These are phyloP conservation scores for Potorous gilbertii DNA, from an alignment of 2,797 vertebrate genomes.

Conservation along the genomic window DNA sequence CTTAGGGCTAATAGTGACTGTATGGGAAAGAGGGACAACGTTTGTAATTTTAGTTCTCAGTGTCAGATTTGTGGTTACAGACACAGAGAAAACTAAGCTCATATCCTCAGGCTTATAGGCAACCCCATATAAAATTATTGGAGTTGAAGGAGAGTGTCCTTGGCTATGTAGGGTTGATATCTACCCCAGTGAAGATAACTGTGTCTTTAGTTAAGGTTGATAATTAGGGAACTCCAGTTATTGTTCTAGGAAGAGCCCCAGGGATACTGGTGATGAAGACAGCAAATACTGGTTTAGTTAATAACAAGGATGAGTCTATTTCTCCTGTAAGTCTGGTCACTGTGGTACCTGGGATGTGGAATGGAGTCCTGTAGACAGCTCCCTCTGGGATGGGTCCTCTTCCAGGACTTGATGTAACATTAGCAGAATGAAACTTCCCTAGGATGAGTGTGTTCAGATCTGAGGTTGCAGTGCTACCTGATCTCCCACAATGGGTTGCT, in stretches of 20 bases:
- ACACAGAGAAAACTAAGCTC: fast-evolving
- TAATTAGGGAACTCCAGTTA: no score
- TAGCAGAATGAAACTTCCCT: neutral
- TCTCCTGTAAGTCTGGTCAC: neutral
- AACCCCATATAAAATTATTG: neutral
- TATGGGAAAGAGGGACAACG: neutral
- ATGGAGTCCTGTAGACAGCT: neutral
- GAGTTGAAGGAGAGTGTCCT: neutral
- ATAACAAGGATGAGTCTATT: neutral
- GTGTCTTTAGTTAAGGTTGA: neutral
- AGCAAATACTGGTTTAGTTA: neutral
- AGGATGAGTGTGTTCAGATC: neutral
- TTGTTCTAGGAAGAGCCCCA: neutral
- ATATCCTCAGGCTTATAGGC: neutral
- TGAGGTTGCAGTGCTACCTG: neutral
- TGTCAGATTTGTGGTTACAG: neutral
- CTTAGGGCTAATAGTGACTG: neutral
- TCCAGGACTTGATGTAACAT: neutral
- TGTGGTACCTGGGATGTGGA: neutral
- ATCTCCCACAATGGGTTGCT: neutral
- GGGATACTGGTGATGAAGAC: neutral
- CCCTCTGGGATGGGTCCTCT: neutral
- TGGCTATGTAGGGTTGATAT: neutral
- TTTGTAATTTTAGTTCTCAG: neutral
- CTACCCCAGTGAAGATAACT: neutral